Base-by-base conservation (phyloP, 2,113 vertebrate genomes). In the Drymodes brunneopygia region DNA sequence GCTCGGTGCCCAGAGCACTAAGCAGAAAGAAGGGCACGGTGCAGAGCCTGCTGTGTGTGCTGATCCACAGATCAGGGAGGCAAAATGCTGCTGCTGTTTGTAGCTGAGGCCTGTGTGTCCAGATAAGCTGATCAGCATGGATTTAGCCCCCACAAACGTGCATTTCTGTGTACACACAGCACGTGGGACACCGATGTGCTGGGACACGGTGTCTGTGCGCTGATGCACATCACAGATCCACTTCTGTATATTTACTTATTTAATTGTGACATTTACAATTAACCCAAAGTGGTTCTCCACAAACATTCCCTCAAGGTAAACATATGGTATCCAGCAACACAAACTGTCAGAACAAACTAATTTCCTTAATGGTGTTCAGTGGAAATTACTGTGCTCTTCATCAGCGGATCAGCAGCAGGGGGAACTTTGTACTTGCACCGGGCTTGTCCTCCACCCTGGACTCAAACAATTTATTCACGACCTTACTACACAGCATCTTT, bases 401-500 rank as follows among this genome's bases (percentile, higher is more conserved):
- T 54, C 71, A 86, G 61, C 8, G 0, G 42, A 79, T 45, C 15
- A 94, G 88, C 72, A 83, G 72, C 88, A 48, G 81, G 29, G 45
- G 91, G 90, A 84, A 83, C 81, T 94, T 56, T 75, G 86, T 79
- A 79, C 77, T 91, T 94, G 74, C 51, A 57, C 58, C 0, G 4
- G 75, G 69, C 73, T 79, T 88, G 62, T 88, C 60, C 80, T 95
- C 91, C 62, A 78, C 28, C 31, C 51, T 36, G 79, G 53, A 91
- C 81, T 92, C 88, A 53, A 93, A 88, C 94, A 74, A 94, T 95
- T 98, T 97, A 98, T 98, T 97, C 94, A 82, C 42, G 88, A 96
- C 93, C 93, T 95, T 96, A 92, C 86, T 47, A 40, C 44, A 78
- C 48, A 86, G 79, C 65, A 86, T 93, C 95, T 96, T 97, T 93